These are phyloP conservation scores for Aphaenogaster floridana DNA, from an alignment of 1,140 invertebrate species.

Conservation along the genomic window DNA sequence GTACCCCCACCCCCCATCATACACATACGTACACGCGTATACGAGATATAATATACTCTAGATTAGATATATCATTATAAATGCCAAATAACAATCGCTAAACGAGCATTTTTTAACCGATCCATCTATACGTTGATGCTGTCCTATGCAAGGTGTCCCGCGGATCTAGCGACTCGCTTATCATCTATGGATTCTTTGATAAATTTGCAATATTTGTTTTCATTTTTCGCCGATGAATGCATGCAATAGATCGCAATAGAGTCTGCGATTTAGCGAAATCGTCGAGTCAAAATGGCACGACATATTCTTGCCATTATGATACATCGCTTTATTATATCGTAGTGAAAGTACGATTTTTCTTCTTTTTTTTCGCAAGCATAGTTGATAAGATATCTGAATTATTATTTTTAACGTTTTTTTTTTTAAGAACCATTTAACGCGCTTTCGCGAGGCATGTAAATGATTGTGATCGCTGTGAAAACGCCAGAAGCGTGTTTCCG, in stretches of 20 bases:
- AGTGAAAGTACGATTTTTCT: neutral
- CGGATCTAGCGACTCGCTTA: neutral
- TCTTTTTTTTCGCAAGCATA: neutral
- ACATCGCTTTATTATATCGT: neutral
- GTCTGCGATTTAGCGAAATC: conserved; percentile 30
- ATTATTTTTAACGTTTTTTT: neutral
- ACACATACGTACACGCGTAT: neutral
- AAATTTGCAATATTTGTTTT: neutral
- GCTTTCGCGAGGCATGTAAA: neutral
- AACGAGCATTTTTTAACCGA: neutral
- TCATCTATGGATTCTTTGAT: neutral
- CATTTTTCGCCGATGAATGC: neutral
- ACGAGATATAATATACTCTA: neutral
- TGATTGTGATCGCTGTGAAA: conserved; percentile 28
- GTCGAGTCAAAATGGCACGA: conserved; percentile 13
- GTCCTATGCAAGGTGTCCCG: too few relatives aligned
- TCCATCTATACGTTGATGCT: neutral
- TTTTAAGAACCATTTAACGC: neutral
- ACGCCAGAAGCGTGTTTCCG: neutral
- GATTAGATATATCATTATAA: neutral
- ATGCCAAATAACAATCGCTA: neutral
- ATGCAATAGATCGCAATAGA: neutral
- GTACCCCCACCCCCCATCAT: neutral
- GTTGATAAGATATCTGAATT: neutral
- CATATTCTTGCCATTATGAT: conserved; percentile 15